Percentiles rank a stretch among this genome's conserved stretches.
Evolutionary conservation across 2,888 invertebrate species (phyloP).

Genomic region (Acanthococcus lagerstroemiae): DNA sequence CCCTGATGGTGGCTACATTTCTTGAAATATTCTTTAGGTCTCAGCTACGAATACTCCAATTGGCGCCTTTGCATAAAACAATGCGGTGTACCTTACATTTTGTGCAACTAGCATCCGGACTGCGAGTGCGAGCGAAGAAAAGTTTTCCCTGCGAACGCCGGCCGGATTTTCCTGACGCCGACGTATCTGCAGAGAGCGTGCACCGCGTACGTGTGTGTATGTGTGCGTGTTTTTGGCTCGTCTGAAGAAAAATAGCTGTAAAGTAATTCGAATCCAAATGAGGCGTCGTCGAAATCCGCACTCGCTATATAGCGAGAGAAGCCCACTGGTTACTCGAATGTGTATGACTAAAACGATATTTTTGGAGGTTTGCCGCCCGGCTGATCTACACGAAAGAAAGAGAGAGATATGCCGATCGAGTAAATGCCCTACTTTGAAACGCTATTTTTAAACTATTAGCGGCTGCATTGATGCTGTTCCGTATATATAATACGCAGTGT

Average conservation of each 20-base stretch:
- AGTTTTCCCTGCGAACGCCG: too few species aligned
- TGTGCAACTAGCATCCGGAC: too few species aligned
- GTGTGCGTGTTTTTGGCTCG: neutral
- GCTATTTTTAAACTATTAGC: constrained; percentile 26
- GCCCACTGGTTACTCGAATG: constrained; percentile 20
- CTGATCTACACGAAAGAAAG: neutral
- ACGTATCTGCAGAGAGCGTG: too few species aligned
- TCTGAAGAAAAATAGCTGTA: neutral
- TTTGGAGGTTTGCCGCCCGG: constrained; percentile 27
- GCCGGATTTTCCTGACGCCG: too few species aligned
- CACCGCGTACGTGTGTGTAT: too few species aligned
- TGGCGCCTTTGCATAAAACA: too few species aligned
- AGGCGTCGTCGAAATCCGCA: constrained; percentile 15
- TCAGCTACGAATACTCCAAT: too few species aligned
- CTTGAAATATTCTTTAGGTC: too few species aligned
- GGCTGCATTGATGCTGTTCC: constrained; percentile 21
- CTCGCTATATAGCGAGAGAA: neutral
- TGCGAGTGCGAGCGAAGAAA: too few species aligned
- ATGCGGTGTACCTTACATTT: too few species aligned
- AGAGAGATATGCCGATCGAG: constrained; percentile 16
- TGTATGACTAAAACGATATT: constrained; percentile 27
- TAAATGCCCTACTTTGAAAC: constrained; percentile 29
- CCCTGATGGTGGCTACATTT: too few species aligned
- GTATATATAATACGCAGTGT: constrained; percentile 29
- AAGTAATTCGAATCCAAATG: constrained; percentile 27